Conservation (phyloP, 2,888 invertebrate genomes). For the Ramazzottius varieornatus region DNA sequence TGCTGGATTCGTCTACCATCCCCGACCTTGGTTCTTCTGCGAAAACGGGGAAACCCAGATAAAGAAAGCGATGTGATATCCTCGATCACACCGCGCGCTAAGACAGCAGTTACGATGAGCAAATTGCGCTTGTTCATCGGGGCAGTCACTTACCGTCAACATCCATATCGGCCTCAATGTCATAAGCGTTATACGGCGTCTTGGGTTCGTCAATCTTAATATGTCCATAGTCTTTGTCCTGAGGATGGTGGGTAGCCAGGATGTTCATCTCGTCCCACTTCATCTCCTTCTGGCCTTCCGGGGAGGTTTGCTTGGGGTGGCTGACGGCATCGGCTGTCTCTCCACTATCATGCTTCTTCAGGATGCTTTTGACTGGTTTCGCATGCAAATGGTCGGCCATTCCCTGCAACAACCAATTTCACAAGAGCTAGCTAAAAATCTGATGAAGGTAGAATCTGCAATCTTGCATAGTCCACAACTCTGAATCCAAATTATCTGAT, state of each 20-base stretch:
- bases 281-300: constrained; percentile 25
- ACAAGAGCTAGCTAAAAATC: too few relatives aligned
- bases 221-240: constrained; percentile 93
- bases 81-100: too few relatives aligned
- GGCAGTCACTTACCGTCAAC: not conserved
- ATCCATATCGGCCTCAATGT: not conserved
- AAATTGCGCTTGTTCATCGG: not conserved
- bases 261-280: constrained; percentile 98
- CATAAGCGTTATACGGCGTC: constrained; percentile 38
- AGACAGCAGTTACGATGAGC: too few relatives aligned
- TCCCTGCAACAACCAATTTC: too few relatives aligned
- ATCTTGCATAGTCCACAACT: too few relatives aligned
- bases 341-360: not conserved
- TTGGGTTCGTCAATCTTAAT: constrained; percentile 97
- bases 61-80: too few relatives aligned
- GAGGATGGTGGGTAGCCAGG: constrained; percentile 81
- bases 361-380: not conserved
- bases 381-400: not conserved
- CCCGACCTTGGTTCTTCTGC: not conserved
- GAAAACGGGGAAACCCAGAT: too few relatives aligned
- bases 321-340: not conserved
- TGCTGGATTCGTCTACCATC: too few relatives aligned
- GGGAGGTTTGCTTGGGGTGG: not conserved
- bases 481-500: too few relatives aligned
- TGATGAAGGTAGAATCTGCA: too few relatives aligned